These are phyloP conservation scores for Uloborus plumipes DNA, from an alignment of 2,888 invertebrate species.

Conservation along the genomic window DNA sequence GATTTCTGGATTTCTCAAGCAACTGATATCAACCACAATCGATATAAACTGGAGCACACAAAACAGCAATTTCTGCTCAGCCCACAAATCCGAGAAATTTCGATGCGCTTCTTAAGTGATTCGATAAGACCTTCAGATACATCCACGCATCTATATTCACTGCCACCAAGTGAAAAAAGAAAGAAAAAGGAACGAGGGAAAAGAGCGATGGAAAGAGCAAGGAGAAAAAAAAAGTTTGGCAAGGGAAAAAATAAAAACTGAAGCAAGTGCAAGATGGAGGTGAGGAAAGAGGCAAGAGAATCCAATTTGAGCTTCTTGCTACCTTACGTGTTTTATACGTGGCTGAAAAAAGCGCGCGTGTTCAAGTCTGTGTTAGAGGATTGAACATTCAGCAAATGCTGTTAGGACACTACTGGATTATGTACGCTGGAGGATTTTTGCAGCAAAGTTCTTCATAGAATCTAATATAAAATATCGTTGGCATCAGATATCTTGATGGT, in stretches of 20 bases:
- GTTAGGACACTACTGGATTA: slow-evolving; percentile 48
- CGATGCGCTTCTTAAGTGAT: slow-evolving; percentile 26
- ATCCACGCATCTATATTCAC: slow-evolving; percentile 40
- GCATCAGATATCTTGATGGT: too few relatives aligned
- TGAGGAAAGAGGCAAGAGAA: slow-evolving; percentile 52
- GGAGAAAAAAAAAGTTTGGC: neutral
- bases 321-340: slow-evolving; percentile 15
- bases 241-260: slow-evolving; percentile 1
- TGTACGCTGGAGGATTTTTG: slow-evolving; percentile 2
- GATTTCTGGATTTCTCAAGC: too few relatives aligned
- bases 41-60: too few relatives aligned
- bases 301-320: slow-evolving; percentile 62
- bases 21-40: too few relatives aligned
- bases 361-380: slow-evolving; percentile 49
- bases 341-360: slow-evolving; percentile 46
- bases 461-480: neutral
- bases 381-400: neutral
- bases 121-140: slow-evolving; percentile 35
- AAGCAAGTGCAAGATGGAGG: slow-evolving; percentile 47
- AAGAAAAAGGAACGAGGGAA: slow-evolving; percentile 4
- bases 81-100: slow-evolving; percentile 5
- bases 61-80: slow-evolving; percentile 23
- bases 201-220: slow-evolving; percentile 2
- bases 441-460: neutral
- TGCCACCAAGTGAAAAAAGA: neutral